Percentiles rank a stretch among this genome's conserved stretches.
phyloP scores from a whole-genome alignment of 2,797 vertebrate genomes.

The Lithobates sylvaticus region DNA sequence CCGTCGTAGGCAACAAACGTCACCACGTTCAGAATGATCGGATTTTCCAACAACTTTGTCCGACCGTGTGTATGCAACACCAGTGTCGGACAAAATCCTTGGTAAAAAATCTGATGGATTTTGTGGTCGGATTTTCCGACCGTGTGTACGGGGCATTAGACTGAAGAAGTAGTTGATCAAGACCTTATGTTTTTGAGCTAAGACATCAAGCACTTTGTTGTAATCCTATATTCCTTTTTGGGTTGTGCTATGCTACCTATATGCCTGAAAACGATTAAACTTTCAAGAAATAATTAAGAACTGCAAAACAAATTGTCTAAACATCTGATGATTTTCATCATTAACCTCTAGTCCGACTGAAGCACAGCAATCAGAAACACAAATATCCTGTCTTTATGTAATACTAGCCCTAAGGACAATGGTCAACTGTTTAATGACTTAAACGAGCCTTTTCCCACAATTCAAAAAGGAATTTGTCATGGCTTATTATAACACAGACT shows the following conservation, averaged over 20 bases:
- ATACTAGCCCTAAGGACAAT: constrained; percentile 9
- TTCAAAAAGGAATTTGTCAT: constrained; percentile 2
- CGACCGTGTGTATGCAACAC: no score
- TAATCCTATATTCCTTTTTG: not conserved
- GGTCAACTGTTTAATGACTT: constrained; percentile 42
- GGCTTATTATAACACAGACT: not conserved
- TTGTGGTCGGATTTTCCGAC: no score
- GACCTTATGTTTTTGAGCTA: not conserved
- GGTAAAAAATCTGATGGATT: no score
- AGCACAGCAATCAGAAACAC: constrained; percentile 40
- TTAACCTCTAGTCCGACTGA: constrained; percentile 38
- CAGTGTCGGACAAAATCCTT: no score
- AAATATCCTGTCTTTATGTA: constrained; percentile 45
- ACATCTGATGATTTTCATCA: constrained; percentile 21
- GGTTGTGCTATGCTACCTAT: not conserved
- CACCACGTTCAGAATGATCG: no score
- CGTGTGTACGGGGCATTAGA: no score
- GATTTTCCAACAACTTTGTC: no score
- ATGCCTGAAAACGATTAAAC: not conserved
- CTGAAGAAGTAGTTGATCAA: not conserved
- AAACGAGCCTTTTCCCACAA: constrained; percentile 17
- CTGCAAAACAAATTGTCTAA: constrained; percentile 21
- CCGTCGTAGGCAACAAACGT: no score
- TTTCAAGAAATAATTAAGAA: not conserved
- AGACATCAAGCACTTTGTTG: not conserved